Conservation (phyloP, 2,888 invertebrate genomes). For the Parapristionchus giblindavisi region DNA sequence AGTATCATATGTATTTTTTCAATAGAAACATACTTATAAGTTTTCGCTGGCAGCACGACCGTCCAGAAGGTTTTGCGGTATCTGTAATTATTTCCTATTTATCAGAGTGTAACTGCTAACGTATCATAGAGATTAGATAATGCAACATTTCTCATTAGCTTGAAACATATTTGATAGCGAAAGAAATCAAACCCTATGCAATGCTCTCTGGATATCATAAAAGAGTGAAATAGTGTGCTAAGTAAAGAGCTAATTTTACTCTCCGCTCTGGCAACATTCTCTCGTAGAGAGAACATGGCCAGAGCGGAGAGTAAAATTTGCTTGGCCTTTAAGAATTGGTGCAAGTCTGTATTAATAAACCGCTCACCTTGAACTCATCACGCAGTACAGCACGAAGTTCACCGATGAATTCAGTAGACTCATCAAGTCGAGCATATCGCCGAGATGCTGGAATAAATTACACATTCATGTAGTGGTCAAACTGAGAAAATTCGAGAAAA, state of each 20-base stretch:
- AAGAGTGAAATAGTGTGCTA: too few relatives aligned
- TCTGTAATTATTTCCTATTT: conserved; percentile 12
- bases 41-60: conserved; percentile 54
- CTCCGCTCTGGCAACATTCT: too few relatives aligned
- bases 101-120: neutral
- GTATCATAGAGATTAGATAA: too few relatives aligned
- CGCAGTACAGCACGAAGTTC: conserved; percentile 83
- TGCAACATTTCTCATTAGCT: too few relatives aligned
- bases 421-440: conserved; percentile 81
- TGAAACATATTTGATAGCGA: too few relatives aligned
- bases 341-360: neutral
- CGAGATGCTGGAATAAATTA: conserved; percentile 71
- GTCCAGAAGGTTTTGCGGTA: conserved; percentile 63
- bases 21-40: conserved; percentile 35
- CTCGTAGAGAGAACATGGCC: too few relatives aligned
- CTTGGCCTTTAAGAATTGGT: conserved; percentile 23
- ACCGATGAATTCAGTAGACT: conserved; percentile 80
- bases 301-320: too few relatives aligned
- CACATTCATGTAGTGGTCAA: conserved; percentile 34
- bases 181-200: too few relatives aligned
- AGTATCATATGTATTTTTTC: too few relatives aligned
- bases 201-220: too few relatives aligned
- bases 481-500: neutral
- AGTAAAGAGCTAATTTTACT: too few relatives aligned
- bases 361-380: conserved; percentile 74